Base-by-base conservation (phyloP, 2,888 invertebrate genomes). In the Heteropelma amictum region DNA sequence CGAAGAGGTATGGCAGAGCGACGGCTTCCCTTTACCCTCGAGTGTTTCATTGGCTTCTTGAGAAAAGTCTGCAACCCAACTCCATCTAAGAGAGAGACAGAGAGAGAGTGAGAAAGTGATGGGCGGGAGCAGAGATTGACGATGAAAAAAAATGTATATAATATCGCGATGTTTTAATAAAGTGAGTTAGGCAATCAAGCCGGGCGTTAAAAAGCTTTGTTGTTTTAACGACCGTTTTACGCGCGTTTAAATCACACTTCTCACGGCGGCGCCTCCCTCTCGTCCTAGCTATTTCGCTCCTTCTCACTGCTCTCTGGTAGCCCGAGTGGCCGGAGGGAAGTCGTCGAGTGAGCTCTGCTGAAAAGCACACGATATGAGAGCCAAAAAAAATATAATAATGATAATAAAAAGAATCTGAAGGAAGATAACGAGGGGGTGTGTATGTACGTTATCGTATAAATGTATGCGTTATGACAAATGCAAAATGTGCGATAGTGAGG, bases 141-240 rank as follows among this genome's bases (percentile, higher is more conserved):
- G 23, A 45, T 14, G 49, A 56, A 58, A 61, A 68, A 54, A 79
- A 77, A 77, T 76, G n/a, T n/a, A 79, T 63, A 77, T 83, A 86
- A 86, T 86, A 87, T 86, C 83, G 83, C 81, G 81, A 84, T 83
- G 84, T 87, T 88, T 88, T 88, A 88, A 88, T 88, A 88, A 88
- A 88, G 87, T 83, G 85, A 87, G 85, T 86, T 83, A 82, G 83
- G 87, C 84, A 88, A 89, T 88, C 87, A 88, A 88, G 85, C 81
- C 83, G 81, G 80, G 81, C 84, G 83, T 86, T 84, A 87, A 88
- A 86, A 85, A 87, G 86, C 83, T 87, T 87, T 87, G 87, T 85
- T 85, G 86, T 83, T 88, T 89, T 89, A 88, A 88, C 88, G 87
- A 82, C 80, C 84, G 79, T 88, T 88, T 88, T 88, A 87, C 84